These are phyloP conservation scores for Ceratothoa steindachneri DNA, from an alignment of 2,888 invertebrate genomes.

Conservation along the genomic window DNA sequence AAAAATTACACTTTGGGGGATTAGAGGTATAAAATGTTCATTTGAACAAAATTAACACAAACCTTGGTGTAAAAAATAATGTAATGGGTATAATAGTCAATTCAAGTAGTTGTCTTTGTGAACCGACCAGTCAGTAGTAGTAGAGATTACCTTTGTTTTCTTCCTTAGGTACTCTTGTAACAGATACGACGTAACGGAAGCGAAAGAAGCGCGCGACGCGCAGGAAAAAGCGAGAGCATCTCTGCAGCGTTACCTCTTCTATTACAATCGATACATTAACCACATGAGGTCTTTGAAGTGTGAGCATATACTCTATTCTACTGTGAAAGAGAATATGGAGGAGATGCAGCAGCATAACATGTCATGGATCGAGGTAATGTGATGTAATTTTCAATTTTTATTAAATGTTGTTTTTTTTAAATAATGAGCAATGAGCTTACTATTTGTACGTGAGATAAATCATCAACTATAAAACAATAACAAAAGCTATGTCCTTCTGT, in stretches of 20 bases:
- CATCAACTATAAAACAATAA: not conserved
- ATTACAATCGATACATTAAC: constrained; percentile 98
- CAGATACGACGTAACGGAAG: constrained; percentile 93
- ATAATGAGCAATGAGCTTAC: not conserved
- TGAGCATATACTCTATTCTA: constrained; percentile 92
- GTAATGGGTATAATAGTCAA: too few relatives aligned
- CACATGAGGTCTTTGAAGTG: constrained; percentile 98
- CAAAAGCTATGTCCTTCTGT: not conserved
- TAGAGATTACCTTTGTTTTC: too few relatives aligned
- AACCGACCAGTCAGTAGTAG: too few relatives aligned
- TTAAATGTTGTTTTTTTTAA: not conserved
- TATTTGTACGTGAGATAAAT: not conserved
- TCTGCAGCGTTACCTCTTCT: constrained; percentile 93
- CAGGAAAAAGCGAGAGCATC: constrained; percentile 91
- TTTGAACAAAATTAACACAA: too few relatives aligned
- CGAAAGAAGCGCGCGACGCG: constrained; percentile 90
- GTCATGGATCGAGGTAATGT: constrained; percentile 94
- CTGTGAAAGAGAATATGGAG: constrained; percentile 96
- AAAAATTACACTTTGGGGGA: too few relatives aligned
- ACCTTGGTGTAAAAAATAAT: too few relatives aligned
- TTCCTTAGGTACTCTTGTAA: constrained; percentile 81
- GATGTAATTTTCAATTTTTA: not conserved
- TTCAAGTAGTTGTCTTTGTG: too few relatives aligned
- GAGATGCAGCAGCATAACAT: constrained; percentile 99
- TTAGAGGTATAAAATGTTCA: too few relatives aligned